Conservation (phyloP, 2,113 vertebrate genomes). For the Chlorodrepanis virens region DNA sequence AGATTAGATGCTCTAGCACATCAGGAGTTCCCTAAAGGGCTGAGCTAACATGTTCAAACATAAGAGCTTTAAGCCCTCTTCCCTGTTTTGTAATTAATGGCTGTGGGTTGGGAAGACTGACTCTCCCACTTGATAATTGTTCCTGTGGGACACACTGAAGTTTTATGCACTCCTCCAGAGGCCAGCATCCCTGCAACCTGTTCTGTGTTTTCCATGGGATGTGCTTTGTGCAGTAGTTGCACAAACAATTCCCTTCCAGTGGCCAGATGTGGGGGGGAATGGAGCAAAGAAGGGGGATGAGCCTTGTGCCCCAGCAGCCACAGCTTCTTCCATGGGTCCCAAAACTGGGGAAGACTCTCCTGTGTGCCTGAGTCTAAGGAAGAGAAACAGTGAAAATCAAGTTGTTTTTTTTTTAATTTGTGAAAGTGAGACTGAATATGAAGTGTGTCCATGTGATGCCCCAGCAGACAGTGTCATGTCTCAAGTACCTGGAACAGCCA, state of each 20-base stretch:
- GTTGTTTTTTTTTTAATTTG: not conserved
- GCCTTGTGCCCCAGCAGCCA: not conserved
- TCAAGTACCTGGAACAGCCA: not conserved
- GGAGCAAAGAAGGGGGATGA: not conserved
- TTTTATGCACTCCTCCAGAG: not conserved
- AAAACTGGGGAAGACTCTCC: not conserved
- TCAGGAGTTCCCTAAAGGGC: slow-evolving; percentile 61
- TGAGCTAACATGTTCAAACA: slow-evolving; percentile 42
- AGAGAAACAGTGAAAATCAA: not conserved
- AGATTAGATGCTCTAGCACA: slow-evolving; percentile 60
- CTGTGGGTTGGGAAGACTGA: not conserved
- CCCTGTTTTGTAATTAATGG: slow-evolving; percentile 43
- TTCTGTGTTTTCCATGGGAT: not conserved
- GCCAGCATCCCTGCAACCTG: not conserved
- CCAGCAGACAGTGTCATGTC: rapidly evolving
- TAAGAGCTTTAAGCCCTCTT: slow-evolving; percentile 43
- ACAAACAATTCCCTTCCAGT: rapidly evolving
- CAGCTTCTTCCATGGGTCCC: not conserved
- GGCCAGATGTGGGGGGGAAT: not conserved
- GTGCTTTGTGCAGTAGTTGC: not conserved
- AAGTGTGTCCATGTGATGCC: rapidly evolving
- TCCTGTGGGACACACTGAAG: not conserved
- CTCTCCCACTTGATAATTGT: not conserved
- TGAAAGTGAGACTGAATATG: not conserved
- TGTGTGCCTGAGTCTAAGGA: not conserved